Conservation (phyloP, 2,113 vertebrate genomes). For the Rhabdornis inornatus region DNA sequence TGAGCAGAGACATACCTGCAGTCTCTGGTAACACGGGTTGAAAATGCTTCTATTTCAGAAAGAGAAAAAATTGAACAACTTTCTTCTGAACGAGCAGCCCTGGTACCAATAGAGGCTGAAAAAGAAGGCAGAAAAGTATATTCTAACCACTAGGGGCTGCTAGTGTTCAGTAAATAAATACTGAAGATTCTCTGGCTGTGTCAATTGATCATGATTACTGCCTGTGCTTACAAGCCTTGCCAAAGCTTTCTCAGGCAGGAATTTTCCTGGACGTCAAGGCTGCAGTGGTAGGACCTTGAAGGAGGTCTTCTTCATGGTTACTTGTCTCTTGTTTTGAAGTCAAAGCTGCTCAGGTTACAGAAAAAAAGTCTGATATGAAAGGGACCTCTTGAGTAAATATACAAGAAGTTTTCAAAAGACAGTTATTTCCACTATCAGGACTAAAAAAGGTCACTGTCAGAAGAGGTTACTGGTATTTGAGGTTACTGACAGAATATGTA, state of each 20-base stretch:
- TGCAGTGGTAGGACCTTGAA: background rate
- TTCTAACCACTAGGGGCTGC: constrained; percentile 21
- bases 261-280: background rate
- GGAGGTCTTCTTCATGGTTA: background rate
- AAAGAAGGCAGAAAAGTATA: background rate
- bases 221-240: background rate
- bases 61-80: background rate
- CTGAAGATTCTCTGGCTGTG: background rate
- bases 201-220: background rate
- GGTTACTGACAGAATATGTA: background rate
- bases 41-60: background rate
- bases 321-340: background rate
- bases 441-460: background rate
- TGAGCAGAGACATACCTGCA: background rate
- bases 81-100: background rate
- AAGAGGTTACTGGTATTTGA: background rate
- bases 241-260: background rate
- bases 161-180: background rate
- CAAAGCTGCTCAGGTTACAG: background rate
- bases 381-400: background rate
- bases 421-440: background rate
- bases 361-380: background rate
- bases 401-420: background rate
- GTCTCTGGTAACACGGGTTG: background rate
- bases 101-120: background rate